Evolutionary conservation across 2,888 invertebrate genomes (phyloP), one percentile per base, ranked within the genome.

Genomic region (Smittia aterrima): DNA sequence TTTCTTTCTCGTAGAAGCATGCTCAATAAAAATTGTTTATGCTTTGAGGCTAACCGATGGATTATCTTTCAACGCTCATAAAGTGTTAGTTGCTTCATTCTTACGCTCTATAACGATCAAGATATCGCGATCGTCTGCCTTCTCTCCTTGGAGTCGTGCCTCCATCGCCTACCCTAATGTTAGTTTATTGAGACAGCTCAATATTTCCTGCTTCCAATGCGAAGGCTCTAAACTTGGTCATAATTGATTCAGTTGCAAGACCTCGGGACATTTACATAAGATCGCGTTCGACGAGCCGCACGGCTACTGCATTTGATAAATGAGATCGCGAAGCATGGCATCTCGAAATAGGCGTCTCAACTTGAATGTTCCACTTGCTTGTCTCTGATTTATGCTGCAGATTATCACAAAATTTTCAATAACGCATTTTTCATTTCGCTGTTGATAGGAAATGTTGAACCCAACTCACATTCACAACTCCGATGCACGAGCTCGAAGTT

Each of bases 151-250:
- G 47, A 47, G 47, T n/a, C 47, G 16, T 47, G 47, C 47, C n/a
- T n/a, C n/a, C n/a, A n/a, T n/a, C n/a, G n/a, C n/a, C 47, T 47
- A 47, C 47, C 47, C 47, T 16, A 47, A 47, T n/a, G 11, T 2
- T 11, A 6, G 2, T 16, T 47, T 11, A n/a, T 3, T 47, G n/a
- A 2, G 16, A 47, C 47, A n/a, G 47, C 11, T 11, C 47, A 47
- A 47, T 11, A 16, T 47, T 47, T 47, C 47, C 16, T n/a, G 16
- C 11, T 47, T 47, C 47, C 47, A 32, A 47, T 47, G 16, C 16
- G n/a, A 47, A 47, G 47, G 16, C n/a, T 47, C 47, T 47, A 47
- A 47, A 47, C 47, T n/a, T 47, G 47, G 47, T 47, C 47, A 47
- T 47, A 47, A 47, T 47, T 47, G 47, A 47, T 47, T 47, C 16